Base-by-base conservation (phyloP, 2,888 invertebrate genomes). In the Clitarchus hookeri region DNA sequence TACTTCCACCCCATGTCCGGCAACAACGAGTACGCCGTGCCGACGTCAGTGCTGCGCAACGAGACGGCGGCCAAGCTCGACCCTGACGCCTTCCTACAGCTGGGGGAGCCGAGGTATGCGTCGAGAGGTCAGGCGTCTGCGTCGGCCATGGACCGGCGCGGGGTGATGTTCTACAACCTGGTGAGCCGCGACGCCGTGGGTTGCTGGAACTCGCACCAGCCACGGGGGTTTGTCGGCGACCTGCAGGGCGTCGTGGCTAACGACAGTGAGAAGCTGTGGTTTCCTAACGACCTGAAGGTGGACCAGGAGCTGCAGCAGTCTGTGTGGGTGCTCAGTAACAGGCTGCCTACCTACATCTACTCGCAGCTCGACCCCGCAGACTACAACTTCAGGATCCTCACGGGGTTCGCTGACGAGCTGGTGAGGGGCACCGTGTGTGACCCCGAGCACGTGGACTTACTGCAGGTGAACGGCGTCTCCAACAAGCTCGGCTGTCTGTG, bases 1-100 rank as follows among this genome's bases (percentile, higher is more conserved):
- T 97, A 94, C 90, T 97, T 96, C 90, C 96, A 97, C 91, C 94
- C 97, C 0, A 94, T 97, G 95, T 96, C 97, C 0, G 96, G 96
- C 90, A 95, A 94, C 89, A 93, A 95, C 89, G 96, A 97, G 90
- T 97, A 96, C 90, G 94, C 94, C 87, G 95, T 96, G 0, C 93
- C 94, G 53, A 94, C 96, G 0, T 93, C 94, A 0, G 91, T 95
- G 0, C 85, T 97, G 8, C 92, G 94, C 26, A 93, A 96, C 88
- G 94, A 95, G 88, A 92, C 92, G 0, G 89, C 89, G 8, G 90
- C 88, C 89, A 89, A 2, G 89, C 90, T 3, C 90, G 92, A 0
- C 91, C 90, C 90, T 53, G 89, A 91, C 78, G 91, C 90, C 6
- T 91, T 91, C 88, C 89, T 90, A 16, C 87, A 89, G 3, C 85